These are phyloP conservation scores for Furnarius figulus DNA, from an alignment of 2,113 vertebrate species.

Conservation along the genomic window DNA sequence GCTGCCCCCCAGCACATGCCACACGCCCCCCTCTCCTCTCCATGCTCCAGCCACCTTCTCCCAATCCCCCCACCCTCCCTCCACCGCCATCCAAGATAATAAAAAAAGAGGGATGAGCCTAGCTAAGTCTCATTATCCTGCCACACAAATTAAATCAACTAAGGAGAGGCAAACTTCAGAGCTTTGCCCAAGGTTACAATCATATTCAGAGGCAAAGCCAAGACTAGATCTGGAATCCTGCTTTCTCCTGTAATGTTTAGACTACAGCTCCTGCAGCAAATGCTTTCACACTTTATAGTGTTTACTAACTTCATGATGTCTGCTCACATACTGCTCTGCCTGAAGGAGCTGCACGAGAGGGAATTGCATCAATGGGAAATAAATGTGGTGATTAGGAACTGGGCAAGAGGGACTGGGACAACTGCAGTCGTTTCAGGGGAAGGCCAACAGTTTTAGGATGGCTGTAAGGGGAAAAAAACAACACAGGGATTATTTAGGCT, in stretches of 20 bases:
- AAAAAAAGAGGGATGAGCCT: background rate
- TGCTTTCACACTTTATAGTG: constrained; percentile 70
- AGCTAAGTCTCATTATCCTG: constrained; percentile 19
- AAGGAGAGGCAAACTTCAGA: constrained; percentile 56
- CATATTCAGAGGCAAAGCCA: constrained; percentile 70
- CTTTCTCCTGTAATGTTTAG: constrained; percentile 69
- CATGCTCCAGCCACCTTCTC: background rate
- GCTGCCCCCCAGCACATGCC: background rate
- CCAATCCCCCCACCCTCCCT: background rate
- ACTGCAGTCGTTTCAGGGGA: background rate
- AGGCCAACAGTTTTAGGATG: background rate
- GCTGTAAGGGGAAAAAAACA: background rate
- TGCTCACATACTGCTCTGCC: constrained; percentile 54
- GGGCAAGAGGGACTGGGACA: background rate
- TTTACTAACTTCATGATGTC: constrained; percentile 66
- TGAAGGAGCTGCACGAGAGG: background rate
- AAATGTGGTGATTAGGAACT: background rate
- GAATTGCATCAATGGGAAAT: constrained; percentile 19
- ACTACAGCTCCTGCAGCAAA: constrained; percentile 69
- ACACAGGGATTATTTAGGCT: background rate
- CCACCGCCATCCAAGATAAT: background rate
- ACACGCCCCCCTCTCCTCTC: accelerated
- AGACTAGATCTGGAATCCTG: constrained; percentile 65
- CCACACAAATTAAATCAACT: constrained; percentile 32
- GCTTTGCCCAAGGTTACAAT: constrained; percentile 69